A percentile compares a stretch with the other conserved stretches of the same genome.
Conservation (phyloP, 30 jellyfish, hydroid and myxozoan species). For the Hydractinia symbiolongicarpus region DNA sequence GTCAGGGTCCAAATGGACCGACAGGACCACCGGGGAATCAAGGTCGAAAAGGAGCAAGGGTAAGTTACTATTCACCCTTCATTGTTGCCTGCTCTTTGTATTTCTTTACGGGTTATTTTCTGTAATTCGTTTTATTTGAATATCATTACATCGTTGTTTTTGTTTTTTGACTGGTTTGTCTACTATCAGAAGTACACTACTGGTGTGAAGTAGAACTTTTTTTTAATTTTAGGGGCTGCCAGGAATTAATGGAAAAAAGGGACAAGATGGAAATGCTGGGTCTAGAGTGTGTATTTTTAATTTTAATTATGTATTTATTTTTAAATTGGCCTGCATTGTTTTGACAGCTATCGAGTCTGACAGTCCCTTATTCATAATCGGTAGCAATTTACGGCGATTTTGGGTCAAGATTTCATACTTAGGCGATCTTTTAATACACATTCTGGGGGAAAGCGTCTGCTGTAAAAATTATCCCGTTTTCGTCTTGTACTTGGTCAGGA, state of each 20-base stretch:
- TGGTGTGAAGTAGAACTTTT: background rate
- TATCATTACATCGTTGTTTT: no score
- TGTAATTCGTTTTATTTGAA: no score
- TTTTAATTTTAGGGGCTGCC: constrained; percentile 28
- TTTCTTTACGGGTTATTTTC: no score
- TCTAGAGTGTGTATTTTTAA: constrained; percentile 39
- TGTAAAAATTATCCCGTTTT: background rate
- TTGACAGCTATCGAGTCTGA: background rate
- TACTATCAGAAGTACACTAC: background rate
- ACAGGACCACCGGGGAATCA: constrained; percentile 82
- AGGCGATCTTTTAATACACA: no score
- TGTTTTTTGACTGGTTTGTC: no score
- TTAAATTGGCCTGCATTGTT: background rate
- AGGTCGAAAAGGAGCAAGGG: constrained; percentile 54
- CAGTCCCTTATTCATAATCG: no score
- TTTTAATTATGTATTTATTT: background rate
- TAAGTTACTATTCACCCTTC: background rate
- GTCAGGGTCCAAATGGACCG: constrained; percentile 76
- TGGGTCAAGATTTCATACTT: no score
- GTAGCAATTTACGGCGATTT: no score
- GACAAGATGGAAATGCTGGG: constrained; percentile 32
- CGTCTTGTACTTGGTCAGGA: background rate
- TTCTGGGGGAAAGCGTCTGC: no score
- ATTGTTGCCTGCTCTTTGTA: no score
- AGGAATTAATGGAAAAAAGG: constrained; percentile 31